Base-by-base conservation (phyloP, 2,888 invertebrate species). In the Nomada ferruginata region DNA sequence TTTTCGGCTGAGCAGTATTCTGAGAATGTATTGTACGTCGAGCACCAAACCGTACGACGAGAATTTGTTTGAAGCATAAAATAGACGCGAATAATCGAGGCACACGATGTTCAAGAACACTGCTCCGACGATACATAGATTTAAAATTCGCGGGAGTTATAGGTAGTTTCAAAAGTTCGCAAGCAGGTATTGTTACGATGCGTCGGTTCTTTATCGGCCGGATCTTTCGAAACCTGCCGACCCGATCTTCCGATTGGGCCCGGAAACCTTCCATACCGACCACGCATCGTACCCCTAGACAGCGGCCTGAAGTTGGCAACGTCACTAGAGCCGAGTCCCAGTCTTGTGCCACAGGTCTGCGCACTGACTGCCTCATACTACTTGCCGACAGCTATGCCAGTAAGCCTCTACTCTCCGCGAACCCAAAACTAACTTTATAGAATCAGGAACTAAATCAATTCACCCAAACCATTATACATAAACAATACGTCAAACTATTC, bases 181-280 rank as follows among this genome's bases (percentile, higher is more conserved):
- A 13, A 13, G 1, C 23, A 15, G 0, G 7, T 36, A 1, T 36
- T 36, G 20, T 15, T 9, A 20, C 18, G 52, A 29, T 15, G 42
- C 52, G 80, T 80, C 75, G 76, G 80, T 79, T 42, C 50, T 26
- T 89, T 89, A 89, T 86, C 90, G 89, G 82, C 85, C 50, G 87
- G 72, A 87, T 75, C 73, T 20, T 29, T 71, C 85, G 80, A 20
- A 55, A 53, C 18, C 79, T 84, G 78, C 60, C 61, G 61, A 73
- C 66, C 78, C 82, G 87, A 86, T 86, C 88, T 85, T 71, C 65
- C 84, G 90, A 90, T 89, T 85, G 81, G 75, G 72, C 61, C 75
- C 69, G 74, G 85, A 78, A 77, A 90, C 83, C 91, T 91, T 88
- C 91, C 69, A 84, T 91, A 91, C 90, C 91, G 91, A 91, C 91